A percentile compares a stretch with the other conserved stretches of the same genome.
Conservation (phyloP, 2,113 vertebrate genomes). For the Gambusia affinis region DNA sequence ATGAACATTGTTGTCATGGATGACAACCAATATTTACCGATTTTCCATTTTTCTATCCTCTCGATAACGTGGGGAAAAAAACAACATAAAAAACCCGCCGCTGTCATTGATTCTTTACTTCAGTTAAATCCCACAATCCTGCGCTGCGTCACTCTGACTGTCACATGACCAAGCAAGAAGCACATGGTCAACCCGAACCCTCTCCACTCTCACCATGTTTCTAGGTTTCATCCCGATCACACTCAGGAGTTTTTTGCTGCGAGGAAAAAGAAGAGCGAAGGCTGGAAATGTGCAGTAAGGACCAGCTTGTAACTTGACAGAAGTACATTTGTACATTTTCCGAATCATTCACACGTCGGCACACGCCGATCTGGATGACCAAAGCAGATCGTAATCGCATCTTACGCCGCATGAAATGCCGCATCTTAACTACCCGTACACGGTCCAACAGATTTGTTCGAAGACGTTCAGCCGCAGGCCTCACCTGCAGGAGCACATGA, state of each 20-base stretch:
- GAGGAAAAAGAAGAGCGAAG: conserved; percentile 93
- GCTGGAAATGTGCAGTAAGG: conserved; percentile 97
- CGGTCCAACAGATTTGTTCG: conserved; percentile 86
- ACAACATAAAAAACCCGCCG: no score
- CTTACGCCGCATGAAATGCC: background rate
- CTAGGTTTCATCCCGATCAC: conserved; percentile 95
- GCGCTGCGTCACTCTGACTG: no score
- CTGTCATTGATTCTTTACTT: no score
- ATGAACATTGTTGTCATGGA: no score
- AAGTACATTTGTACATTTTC: background rate
- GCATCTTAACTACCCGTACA: background rate
- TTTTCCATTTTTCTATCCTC: no score
- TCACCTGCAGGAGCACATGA: conserved; percentile 98
- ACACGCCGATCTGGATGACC: background rate
- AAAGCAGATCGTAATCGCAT: background rate
- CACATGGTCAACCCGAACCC: no score
- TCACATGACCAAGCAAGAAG: no score
- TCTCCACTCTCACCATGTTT: background rate
- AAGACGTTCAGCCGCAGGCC: conserved; percentile 95
- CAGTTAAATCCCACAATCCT: no score
- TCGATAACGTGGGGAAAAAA: no score
- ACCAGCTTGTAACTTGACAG: background rate
- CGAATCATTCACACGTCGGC: rapidly evolving
- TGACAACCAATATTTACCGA: no score
- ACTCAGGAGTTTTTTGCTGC: conserved; percentile 92